These are phyloP conservation scores for Brachionichthys hirsutus DNA, from an alignment of 2,113 vertebrate species.

Conservation along the genomic window DNA sequence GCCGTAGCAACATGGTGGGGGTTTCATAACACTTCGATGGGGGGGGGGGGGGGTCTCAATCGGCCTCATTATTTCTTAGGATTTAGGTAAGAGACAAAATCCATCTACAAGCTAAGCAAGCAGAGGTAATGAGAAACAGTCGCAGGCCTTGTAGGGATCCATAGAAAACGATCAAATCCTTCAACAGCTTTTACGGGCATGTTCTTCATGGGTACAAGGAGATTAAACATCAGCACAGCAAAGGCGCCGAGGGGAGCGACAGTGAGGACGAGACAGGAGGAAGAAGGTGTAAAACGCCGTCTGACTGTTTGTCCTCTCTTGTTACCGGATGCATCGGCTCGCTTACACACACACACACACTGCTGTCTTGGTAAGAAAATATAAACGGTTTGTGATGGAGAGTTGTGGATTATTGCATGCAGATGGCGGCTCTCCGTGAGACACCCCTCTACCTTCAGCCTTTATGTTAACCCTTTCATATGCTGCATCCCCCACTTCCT, in stretches of 20 bases:
- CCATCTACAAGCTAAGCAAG: constrained; percentile 24
- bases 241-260: constrained; percentile 37
- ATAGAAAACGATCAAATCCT: constrained; percentile 61
- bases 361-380: constrained; percentile 44
- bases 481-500: constrained; percentile 28
- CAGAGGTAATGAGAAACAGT: constrained; percentile 62
- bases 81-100: constrained; percentile 50
- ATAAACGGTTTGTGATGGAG: constrained; percentile 41
- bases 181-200: constrained; percentile 62
- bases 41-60: constrained; percentile 38
- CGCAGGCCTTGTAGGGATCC: constrained; percentile 46
- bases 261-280: constrained; percentile 47
- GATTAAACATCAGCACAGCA: constrained; percentile 43
- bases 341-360: constrained; percentile 35
- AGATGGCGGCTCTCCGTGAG: constrained; percentile 63
- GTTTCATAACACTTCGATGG: constrained; percentile 67
- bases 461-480: constrained; percentile 45
- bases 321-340: constrained; percentile 65
- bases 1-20: constrained; percentile 57
- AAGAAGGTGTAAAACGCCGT: constrained; percentile 73
- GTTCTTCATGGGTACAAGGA: constrained; percentile 48
- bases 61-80: constrained; percentile 18
- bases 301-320: constrained; percentile 68
- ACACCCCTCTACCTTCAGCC: constrained; percentile 35
- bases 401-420: constrained; percentile 58